Conservation (phyloP, 2,888 invertebrate species). For the Drosophila rellima region DNA sequence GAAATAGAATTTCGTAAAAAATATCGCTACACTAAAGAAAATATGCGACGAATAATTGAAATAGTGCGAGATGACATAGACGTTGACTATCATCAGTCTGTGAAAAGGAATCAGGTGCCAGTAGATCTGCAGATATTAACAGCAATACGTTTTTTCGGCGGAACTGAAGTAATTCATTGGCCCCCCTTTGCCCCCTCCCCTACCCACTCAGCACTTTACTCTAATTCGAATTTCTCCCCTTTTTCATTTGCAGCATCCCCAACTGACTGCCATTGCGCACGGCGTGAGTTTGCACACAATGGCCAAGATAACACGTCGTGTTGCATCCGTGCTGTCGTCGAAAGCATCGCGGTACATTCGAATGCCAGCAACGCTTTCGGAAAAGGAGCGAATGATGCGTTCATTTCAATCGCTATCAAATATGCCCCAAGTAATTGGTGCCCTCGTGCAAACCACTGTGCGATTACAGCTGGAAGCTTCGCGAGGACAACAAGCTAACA, state of each 20-base stretch:
- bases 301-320: constrained; percentile 76
- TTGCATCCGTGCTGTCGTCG: constrained; percentile 75
- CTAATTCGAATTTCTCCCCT: background rate
- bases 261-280: constrained; percentile 73
- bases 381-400: constrained; percentile 78
- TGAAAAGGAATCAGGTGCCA: constrained; percentile 76
- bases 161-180: constrained; percentile 68
- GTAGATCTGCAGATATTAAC: constrained; percentile 79
- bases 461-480: constrained; percentile 54
- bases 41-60: constrained; percentile 75
- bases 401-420: constrained; percentile 76
- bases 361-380: constrained; percentile 82
- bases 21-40: constrained; percentile 80
- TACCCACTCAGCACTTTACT: background rate
- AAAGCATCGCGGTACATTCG: constrained; percentile 82
- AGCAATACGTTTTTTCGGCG: constrained; percentile 77
- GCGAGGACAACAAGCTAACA: constrained; percentile 17
- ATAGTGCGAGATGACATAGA: constrained; percentile 81
- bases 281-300: constrained; percentile 73
- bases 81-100: constrained; percentile 59
- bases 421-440: constrained; percentile 82
- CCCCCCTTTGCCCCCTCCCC: no score
- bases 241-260: constrained; percentile 63
- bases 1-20: constrained; percentile 74
- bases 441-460: constrained; percentile 68